These are phyloP conservation scores for Cryptophagus acutangulus DNA, from an alignment of 2,888 invertebrate genomes.

Conservation along the genomic window DNA sequence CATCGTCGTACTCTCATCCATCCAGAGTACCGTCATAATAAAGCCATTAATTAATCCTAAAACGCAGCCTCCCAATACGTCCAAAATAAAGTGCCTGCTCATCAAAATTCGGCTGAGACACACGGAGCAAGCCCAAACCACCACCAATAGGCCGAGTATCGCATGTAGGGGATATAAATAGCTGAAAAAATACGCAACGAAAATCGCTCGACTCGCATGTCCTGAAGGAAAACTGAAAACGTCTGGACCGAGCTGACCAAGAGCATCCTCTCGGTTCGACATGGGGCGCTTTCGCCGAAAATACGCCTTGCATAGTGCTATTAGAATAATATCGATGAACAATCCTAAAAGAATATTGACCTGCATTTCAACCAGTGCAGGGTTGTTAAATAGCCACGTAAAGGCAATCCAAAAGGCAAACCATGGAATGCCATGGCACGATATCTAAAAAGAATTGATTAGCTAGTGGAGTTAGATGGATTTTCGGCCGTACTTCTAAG, in stretches of 20 bases:
- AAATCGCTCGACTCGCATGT: slow-evolving; percentile 80
- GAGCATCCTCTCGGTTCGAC: slow-evolving; percentile 58
- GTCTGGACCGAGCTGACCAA: slow-evolving; percentile 71
- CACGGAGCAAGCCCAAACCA: slow-evolving; percentile 72
- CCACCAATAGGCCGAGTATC: slow-evolving; percentile 58
- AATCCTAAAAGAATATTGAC: slow-evolving; percentile 80
- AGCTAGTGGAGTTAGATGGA: slow-evolving; percentile 7
- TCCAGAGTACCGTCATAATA: slow-evolving; percentile 62
- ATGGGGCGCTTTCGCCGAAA: slow-evolving; percentile 73
- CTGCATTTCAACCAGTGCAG: slow-evolving; percentile 70
- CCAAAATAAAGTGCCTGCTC: slow-evolving; percentile 82
- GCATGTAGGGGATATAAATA: slow-evolving; percentile 57
- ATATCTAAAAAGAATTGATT: slow-evolving; percentile 55
- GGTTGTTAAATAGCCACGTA: slow-evolving; percentile 69
- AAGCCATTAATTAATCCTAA: slow-evolving; percentile 69
- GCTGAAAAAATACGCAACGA: slow-evolving; percentile 69
- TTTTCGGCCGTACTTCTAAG: slow-evolving; percentile 50
- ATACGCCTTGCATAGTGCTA: slow-evolving; percentile 73
- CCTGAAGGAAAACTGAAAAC: slow-evolving; percentile 94
- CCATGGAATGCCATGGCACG: slow-evolving; percentile 89
- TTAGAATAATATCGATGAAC: slow-evolving; percentile 70
- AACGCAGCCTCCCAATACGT: slow-evolving; percentile 70
- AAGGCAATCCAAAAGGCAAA: slow-evolving; percentile 70
- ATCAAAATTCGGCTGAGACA: slow-evolving; percentile 75
- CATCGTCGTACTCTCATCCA: slow-evolving; percentile 59